A percentile compares a stretch with the other conserved stretches of the same genome.
phyloP scores from a whole-genome alignment of 2,888 invertebrate species.

The Chrysolina haemoptera region DNA sequence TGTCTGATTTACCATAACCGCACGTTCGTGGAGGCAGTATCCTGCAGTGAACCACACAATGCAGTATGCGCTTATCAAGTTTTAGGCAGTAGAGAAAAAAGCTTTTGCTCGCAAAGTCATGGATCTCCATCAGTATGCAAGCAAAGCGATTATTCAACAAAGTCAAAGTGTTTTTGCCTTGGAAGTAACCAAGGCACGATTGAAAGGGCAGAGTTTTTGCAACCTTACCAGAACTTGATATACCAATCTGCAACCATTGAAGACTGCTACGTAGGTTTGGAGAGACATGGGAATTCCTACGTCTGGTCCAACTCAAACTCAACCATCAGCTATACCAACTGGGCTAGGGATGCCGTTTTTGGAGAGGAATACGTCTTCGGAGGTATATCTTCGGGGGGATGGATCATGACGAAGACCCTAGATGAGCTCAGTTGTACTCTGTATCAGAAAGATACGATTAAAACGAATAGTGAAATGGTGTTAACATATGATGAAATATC shows the following conservation, averaged over 20 bases:
- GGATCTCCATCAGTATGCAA: constrained; percentile 36
- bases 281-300: constrained; percentile 42
- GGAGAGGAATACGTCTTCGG: constrained; percentile 43
- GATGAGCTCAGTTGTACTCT: constrained; percentile 44
- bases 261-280: constrained; percentile 54
- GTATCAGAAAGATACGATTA: constrained; percentile 37
- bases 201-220: constrained; percentile 52
- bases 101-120: constrained; percentile 50
- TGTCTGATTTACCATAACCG: constrained; percentile 56
- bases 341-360: constrained; percentile 46
- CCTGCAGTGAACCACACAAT: constrained; percentile 51
- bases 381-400: constrained; percentile 48
- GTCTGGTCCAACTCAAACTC: constrained; percentile 48
- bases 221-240: constrained; percentile 57
- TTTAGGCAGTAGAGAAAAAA: constrained; percentile 38
- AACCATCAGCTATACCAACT: constrained; percentile 49
- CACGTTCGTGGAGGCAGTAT: constrained; percentile 49
- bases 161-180: constrained; percentile 56
- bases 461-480: constrained; percentile 18
- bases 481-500: constrained; percentile 31
- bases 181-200: constrained; percentile 24
- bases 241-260: constrained; percentile 44
- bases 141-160: constrained; percentile 53
- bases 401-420: constrained; percentile 42
- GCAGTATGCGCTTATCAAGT: constrained; percentile 56